These are phyloP conservation scores for Dryobotodes eremita DNA, from an alignment of 2,888 invertebrate genomes.

Conservation along the genomic window DNA sequence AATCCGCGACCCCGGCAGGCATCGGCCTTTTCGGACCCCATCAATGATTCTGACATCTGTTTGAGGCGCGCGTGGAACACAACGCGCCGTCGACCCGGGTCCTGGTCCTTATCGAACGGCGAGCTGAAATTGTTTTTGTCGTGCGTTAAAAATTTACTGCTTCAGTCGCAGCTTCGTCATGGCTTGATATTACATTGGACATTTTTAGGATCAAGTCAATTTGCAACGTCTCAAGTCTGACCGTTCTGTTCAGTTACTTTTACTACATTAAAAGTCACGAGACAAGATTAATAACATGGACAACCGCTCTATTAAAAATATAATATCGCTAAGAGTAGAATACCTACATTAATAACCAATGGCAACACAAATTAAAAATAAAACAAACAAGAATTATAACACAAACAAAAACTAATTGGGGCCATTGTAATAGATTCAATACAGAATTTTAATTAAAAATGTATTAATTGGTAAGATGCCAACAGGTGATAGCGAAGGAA, in stretches of 20 bases:
- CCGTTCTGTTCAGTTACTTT: not conserved
- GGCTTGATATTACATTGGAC: not conserved
- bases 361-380: not conserved
- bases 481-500: constrained; percentile 11
- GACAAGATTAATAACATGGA: not conserved
- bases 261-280: no score
- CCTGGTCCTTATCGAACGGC: no score
- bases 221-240: not conserved
- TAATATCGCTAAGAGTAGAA: not conserved
- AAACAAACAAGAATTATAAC: not conserved
- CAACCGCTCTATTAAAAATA: not conserved
- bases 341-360: not conserved
- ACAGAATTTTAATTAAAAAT: constrained; percentile 19
- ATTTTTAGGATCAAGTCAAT: not conserved
- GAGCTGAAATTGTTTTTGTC: no score
- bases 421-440: constrained; percentile 5
- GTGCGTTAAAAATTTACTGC: no score
- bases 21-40: no score
- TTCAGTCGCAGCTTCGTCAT: no score
- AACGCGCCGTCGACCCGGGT: no score
- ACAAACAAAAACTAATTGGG: constrained; percentile 18
- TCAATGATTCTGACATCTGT: no score
- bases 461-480: constrained; percentile 17
- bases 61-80: no score
- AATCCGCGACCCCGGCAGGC: no score